Evolutionary conservation across 2,797 vertebrate species (phyloP).

Genomic region (Antrozous pallidus): DNA sequence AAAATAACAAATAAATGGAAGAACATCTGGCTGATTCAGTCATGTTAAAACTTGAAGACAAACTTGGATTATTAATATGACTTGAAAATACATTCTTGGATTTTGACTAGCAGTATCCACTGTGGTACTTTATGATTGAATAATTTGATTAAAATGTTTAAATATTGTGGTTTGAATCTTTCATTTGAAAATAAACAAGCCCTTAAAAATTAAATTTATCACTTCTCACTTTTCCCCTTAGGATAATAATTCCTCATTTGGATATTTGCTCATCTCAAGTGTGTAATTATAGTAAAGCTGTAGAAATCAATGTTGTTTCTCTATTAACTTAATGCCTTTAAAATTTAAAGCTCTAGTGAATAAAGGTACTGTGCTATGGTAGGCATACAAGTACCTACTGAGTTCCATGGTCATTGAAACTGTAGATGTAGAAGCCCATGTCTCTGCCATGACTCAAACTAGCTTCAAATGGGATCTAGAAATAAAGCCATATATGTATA

Average conservation of each 20-base stretch:
- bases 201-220: slow-evolving; percentile 39
- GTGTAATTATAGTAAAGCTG: slow-evolving; percentile 1
- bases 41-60: slow-evolving; percentile 49
- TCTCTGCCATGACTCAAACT: not conserved
- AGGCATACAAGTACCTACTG: not conserved
- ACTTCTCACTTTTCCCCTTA: slow-evolving; percentile 19
- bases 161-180: slow-evolving; percentile 39
- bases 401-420: not conserved
- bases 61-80: slow-evolving; percentile 59
- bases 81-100: slow-evolving; percentile 52
- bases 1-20: slow-evolving; percentile 49
- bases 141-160: slow-evolving; percentile 45
- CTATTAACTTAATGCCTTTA: not conserved
- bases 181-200: slow-evolving; percentile 47
- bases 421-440: not conserved
- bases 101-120: slow-evolving; percentile 29
- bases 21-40: slow-evolving; percentile 60
- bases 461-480: not conserved
- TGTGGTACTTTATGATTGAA: slow-evolving; percentile 30
- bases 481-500: not conserved
- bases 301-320: slow-evolving; percentile 9
- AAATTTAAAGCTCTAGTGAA: not conserved
- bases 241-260: not conserved
- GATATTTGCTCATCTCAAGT: not conserved
- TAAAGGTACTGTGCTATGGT: not conserved